A percentile compares a stretch with the other conserved stretches of the same genome.
These are phyloP conservation scores for Hydropsyche tenuis DNA, from an alignment of 1,140 invertebrate genomes.

Conservation along the genomic window DNA sequence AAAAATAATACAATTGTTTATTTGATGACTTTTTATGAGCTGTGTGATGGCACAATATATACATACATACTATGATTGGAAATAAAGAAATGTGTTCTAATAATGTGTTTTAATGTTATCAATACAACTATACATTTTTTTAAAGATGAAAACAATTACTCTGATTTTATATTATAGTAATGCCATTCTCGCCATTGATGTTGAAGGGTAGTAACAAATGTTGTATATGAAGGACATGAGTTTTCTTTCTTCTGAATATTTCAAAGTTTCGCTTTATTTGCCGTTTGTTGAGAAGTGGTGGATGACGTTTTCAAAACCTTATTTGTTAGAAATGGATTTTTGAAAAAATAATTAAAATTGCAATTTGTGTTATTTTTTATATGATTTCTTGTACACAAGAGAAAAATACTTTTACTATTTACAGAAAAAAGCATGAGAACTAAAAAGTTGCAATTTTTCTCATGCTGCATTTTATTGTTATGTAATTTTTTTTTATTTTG, in stretches of 20 bases:
- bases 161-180: too few relatives aligned
- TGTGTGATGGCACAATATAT: conserved; percentile 24
- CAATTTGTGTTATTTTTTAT: conserved; percentile 3
- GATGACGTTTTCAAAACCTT: background rate
- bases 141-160: too few relatives aligned
- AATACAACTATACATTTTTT: too few relatives aligned
- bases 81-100: conserved; percentile 27
- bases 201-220: too few relatives aligned
- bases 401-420: conserved; percentile 40
- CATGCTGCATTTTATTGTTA: conserved; percentile 49
- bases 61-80: conserved; percentile 11
- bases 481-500: conserved; percentile 38
- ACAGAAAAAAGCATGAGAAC: conserved; percentile 48
- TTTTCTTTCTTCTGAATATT: too few relatives aligned
- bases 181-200: too few relatives aligned
- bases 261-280: too few relatives aligned
- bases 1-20: conserved; percentile 1
- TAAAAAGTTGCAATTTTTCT: conserved; percentile 46
- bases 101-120: background rate
- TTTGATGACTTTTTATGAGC: conserved; percentile 11
- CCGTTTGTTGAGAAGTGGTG: background rate
- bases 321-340: background rate
- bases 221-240: too few relatives aligned
- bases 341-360: background rate
- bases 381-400: background rate